These are phyloP conservation scores for Sinosuthora webbiana DNA, from an alignment of 2,113 vertebrate genomes.

Conservation along the genomic window DNA sequence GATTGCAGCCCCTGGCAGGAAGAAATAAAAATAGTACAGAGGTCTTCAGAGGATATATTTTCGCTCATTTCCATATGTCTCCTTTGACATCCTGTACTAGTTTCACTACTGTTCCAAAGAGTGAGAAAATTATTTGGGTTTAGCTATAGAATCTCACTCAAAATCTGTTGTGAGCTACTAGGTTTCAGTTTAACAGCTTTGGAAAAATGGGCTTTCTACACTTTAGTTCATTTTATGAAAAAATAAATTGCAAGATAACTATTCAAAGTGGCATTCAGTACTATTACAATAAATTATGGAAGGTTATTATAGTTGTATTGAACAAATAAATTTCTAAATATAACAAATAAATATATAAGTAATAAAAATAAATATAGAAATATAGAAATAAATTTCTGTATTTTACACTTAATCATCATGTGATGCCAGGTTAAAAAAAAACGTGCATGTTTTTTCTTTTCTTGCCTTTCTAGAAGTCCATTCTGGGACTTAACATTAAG, in stretches of 20 bases:
- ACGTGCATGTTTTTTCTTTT: neutral
- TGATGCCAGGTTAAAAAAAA: neutral
- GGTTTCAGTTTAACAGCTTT: neutral
- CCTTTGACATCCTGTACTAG: neutral
- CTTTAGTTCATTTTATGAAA: neutral
- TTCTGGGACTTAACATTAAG: neutral
- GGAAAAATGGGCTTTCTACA: neutral
- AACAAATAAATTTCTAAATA: neutral
- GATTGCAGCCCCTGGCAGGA: neutral
- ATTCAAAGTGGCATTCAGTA: neutral
- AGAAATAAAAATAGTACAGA: constrained; percentile 13
- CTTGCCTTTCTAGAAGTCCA: neutral
- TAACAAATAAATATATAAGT: neutral
- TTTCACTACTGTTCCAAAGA: neutral
- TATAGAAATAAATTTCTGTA: neutral
- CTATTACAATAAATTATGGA: neutral
- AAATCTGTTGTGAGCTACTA: neutral
- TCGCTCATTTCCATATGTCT: neutral
- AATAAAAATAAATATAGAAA: neutral
- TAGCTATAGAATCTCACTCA: neutral
- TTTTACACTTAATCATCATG: neutral
- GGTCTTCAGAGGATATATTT: neutral
- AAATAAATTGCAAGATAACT: neutral
- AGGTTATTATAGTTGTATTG: neutral
- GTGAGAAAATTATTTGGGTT: neutral